A percentile compares a stretch with the other conserved stretches of the same genome.
phyloP scores from a whole-genome alignment of 2,113 vertebrate species.

The Edolisoma coerulescens region DNA sequence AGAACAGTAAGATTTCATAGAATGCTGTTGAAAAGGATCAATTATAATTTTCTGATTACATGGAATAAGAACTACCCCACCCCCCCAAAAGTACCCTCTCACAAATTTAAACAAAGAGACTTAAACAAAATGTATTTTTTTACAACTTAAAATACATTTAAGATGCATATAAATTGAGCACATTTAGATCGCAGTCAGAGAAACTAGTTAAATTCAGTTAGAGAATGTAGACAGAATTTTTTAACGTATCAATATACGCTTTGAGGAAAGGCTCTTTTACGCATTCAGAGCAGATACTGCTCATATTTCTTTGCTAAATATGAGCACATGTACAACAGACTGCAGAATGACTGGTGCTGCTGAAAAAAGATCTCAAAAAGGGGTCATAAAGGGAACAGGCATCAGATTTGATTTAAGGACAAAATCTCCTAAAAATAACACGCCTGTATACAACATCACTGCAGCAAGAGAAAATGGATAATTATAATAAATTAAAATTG shows the following conservation, averaged over 20 bases:
- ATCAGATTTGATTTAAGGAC: not conserved
- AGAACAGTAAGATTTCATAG: not conserved
- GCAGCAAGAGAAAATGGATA: not conserved
- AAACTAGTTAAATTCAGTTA: not conserved
- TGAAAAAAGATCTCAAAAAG: not conserved
- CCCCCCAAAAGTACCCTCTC: too few species aligned
- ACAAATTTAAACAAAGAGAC: not conserved
- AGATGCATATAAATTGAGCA: not conserved
- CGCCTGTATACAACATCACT: not conserved
- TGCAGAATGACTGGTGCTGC: constrained; percentile 1
- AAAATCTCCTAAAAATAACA: constrained; percentile 18
- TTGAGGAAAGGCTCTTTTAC: not conserved
- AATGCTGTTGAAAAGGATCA: not conserved
- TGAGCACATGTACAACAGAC: not conserved
- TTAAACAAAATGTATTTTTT: not conserved
- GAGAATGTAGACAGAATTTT: not conserved
- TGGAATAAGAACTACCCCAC: not conserved
- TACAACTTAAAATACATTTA: not conserved
- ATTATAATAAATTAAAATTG: not conserved
- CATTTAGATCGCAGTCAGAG: not conserved
- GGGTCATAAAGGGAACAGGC: not conserved
- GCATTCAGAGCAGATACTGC: not conserved
- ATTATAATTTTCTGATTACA: not conserved
- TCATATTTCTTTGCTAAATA: constrained; percentile 1
- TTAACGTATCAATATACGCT: not conserved